Percentiles rank a stretch among this genome's conserved stretches.
phyloP scores from a whole-genome alignment of 2,888 invertebrate genomes.

The Galerucella pusilla region DNA sequence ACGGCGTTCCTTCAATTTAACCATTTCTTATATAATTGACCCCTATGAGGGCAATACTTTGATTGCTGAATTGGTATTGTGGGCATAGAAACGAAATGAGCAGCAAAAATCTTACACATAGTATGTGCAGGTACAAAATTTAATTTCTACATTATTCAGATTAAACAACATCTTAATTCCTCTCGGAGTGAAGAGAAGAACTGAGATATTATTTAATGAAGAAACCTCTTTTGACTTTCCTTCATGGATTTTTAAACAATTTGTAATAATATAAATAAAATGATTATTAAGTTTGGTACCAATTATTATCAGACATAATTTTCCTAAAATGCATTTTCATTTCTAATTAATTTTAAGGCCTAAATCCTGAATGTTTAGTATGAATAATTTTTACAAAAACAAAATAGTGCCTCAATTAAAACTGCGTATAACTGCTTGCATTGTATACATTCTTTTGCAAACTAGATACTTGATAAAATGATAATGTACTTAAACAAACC shows the following conservation, averaged over 20 bases:
- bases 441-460: constrained; percentile 38
- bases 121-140: too few species aligned
- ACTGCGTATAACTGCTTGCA: constrained; percentile 39
- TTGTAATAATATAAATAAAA: not conserved
- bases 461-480: constrained; percentile 23
- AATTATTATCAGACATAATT: not conserved
- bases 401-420: constrained; percentile 41
- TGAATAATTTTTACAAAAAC: constrained; percentile 29
- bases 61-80: too few species aligned
- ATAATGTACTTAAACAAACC: constrained; percentile 22
- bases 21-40: too few species aligned
- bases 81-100: too few species aligned
- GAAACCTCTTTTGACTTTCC: too few species aligned
- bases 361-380: constrained; percentile 21
- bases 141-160: too few species aligned
- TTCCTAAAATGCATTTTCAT: not conserved
- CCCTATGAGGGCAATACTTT: too few species aligned
- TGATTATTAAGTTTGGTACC: not conserved
- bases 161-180: too few species aligned
- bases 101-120: too few species aligned
- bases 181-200: too few species aligned
- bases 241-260: not conserved
- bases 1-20: too few species aligned
- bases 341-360: constrained; percentile 14
- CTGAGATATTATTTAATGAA: too few species aligned